phyloP scores from a whole-genome alignment of 2,113 vertebrate species.

The Myanophis thanlyinensis region DNA sequence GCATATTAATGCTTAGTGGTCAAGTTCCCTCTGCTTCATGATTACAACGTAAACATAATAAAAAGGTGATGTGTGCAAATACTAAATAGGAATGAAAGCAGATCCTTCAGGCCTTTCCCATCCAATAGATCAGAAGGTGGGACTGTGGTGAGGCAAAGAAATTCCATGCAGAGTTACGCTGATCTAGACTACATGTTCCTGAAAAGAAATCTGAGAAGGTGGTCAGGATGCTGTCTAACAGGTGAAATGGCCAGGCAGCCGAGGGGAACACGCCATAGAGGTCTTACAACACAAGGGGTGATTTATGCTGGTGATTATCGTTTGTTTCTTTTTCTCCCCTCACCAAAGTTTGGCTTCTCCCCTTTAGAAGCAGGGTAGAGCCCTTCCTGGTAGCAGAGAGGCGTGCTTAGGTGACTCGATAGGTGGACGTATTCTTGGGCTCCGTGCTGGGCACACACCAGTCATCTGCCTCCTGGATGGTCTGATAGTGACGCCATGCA shows the following conservation, averaged over 20 bases:
- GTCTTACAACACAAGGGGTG: background rate
- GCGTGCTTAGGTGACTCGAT: conserved; percentile 60
- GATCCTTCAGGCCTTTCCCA: background rate
- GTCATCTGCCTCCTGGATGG: conserved; percentile 87
- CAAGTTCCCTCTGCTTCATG: background rate
- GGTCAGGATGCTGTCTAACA: background rate
- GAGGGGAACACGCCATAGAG: background rate
- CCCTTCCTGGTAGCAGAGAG: background rate
- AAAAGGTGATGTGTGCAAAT: background rate
- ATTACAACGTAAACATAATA: background rate
- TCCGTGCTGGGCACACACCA: conserved; percentile 93
- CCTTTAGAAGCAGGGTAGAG: background rate
- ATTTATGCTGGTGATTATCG: background rate
- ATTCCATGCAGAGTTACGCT: background rate
- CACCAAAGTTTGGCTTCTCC: background rate
- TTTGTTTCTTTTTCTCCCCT: background rate
- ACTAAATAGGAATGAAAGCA: background rate
- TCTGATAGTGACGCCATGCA: conserved; percentile 88
- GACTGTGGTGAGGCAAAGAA: background rate
- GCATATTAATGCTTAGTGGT: background rate
- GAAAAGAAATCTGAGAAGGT: background rate
- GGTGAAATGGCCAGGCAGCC: background rate
- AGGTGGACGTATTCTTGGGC: conserved; percentile 85
- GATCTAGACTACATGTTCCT: background rate
- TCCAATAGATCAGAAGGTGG: background rate